Conservation (phyloP, 2,797 vertebrate species). For the Lepilemur ruficaudatus region DNA sequence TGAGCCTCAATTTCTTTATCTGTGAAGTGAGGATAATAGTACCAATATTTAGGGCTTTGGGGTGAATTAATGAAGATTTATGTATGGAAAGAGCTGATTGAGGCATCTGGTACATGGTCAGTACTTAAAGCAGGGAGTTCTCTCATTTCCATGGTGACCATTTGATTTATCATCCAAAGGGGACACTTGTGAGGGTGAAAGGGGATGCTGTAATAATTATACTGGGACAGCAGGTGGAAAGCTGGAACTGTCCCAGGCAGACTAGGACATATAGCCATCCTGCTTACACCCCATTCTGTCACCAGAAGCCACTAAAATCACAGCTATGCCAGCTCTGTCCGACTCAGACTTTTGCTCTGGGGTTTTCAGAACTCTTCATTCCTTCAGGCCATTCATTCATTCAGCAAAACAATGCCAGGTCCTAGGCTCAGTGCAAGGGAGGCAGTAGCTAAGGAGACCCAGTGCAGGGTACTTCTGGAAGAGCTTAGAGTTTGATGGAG, state of each 20-base stretch:
- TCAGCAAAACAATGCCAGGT: neutral
- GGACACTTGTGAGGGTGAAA: neutral
- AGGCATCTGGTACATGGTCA: no score
- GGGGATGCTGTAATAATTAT: neutral
- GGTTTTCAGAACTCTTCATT: neutral
- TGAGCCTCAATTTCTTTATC: neutral
- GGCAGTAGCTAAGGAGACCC: neutral
- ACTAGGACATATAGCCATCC: neutral
- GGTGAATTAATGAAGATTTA: neutral
- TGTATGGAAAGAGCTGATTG: neutral
- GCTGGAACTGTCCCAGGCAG: neutral
- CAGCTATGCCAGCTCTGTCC: neutral
- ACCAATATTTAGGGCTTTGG: neutral
- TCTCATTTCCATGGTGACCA: neutral
- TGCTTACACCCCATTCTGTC: neutral
- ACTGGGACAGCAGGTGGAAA: neutral
- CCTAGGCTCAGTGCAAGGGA: neutral
- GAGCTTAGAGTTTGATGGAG: neutral
- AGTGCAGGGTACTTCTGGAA: accelerated
- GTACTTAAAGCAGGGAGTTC: neutral
- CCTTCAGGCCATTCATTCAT: neutral
- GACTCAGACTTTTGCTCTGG: neutral
- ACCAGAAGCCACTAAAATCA: neutral
- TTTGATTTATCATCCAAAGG: neutral
- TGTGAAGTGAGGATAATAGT: neutral